A percentile compares a stretch with the other conserved stretches of the same genome.
phyloP scores from a whole-genome alignment of 2,113 vertebrate species.

The Bettongia penicillata region DNA sequence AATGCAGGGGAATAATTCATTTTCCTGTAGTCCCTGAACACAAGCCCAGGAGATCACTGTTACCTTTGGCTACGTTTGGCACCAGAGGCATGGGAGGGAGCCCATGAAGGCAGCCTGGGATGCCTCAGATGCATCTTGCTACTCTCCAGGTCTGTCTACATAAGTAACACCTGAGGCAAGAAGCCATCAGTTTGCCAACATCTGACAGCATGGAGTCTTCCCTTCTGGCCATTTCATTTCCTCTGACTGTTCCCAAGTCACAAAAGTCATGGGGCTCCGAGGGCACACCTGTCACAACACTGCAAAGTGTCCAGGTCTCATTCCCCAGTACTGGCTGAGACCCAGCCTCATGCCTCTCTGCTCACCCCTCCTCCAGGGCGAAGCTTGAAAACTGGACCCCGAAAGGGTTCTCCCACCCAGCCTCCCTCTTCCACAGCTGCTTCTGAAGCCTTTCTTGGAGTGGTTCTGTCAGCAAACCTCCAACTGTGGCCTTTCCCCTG shows the following conservation, averaged over 20 bases:
- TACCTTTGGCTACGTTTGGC: too few relatives aligned
- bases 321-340: neutral
- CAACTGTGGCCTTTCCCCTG: neutral
- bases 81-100: too few relatives aligned
- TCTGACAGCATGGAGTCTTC: neutral
- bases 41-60: neutral
- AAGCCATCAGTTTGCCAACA: neutral
- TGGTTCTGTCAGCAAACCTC: neutral
- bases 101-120: too few relatives aligned
- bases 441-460: neutral
- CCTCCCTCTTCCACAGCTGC: neutral
- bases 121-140: neutral
- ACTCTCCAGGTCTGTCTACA: neutral
- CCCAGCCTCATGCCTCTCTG: too few relatives aligned
- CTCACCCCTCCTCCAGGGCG: neutral
- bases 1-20: neutral
- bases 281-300: neutral
- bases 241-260: neutral
- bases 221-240: neutral
- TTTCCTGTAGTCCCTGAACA: neutral
- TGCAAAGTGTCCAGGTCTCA: neutral
- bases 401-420: neutral
- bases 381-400: neutral
- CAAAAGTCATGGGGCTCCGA: neutral
- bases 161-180: neutral